A percentile compares a stretch with the other conserved stretches of the same genome.
Evolutionary conservation across 1,140 invertebrate genomes (phyloP).

Genomic region (Euwallacea similis): DNA sequence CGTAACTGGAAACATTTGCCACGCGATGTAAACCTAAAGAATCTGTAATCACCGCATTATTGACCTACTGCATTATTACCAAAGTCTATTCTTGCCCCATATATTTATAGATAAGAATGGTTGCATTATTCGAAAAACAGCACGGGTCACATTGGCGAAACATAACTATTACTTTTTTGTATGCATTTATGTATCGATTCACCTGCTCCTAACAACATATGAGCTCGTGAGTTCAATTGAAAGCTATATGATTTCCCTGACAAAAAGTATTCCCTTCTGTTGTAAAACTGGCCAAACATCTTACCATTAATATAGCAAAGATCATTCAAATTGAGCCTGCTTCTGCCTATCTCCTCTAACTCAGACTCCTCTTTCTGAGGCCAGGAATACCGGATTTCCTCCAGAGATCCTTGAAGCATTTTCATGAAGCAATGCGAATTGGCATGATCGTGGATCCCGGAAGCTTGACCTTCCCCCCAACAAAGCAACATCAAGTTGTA

Average conservation of each 20-base stretch:
- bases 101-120: no score
- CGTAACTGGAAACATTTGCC: conserved; percentile 88
- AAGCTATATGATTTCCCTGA: neutral
- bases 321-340: conserved; percentile 68
- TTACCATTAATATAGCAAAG: conserved; percentile 97
- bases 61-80: no score
- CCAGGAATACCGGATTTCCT: conserved; percentile 76
- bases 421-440: conserved; percentile 99
- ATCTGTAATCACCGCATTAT: conserved; percentile 62
- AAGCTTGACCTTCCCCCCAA: conserved; percentile 95
- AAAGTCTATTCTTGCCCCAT: no score
- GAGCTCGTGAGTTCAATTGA: no score
- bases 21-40: conserved; percentile 92
- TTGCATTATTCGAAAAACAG: no score
- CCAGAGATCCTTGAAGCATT: conserved; percentile 71
- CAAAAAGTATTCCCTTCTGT: no score
- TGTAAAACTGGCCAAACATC: conserved; percentile 31
- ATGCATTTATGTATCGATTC: no score
- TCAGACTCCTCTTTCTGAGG: conserved; percentile 59
- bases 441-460: conserved; percentile 95
- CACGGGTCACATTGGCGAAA: no score
- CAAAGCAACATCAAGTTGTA: conserved; percentile 98
- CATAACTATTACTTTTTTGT: no score
- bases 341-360: conserved; percentile 66
- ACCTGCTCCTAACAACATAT: no score